Base-by-base conservation (phyloP, 2,888 invertebrate genomes). In the Scaptomyza cyrtandrae region DNA sequence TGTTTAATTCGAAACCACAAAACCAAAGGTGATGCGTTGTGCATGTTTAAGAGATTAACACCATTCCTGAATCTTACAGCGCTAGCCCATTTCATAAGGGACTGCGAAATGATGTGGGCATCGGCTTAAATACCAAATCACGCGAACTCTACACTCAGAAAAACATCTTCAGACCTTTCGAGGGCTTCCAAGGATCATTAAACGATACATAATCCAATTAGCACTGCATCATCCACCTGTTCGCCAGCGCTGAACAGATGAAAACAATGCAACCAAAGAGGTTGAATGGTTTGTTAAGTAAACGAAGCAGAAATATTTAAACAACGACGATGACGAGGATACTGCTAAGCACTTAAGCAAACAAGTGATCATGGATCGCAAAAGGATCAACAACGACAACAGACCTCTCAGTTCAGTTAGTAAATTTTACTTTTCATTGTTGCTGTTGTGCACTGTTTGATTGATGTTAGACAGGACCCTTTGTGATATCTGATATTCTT, bases 201-300 rank as follows among this genome's bases (percentile, higher is more conserved):
- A 80, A 78, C 86, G 87, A 75, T 60, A 72, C 83, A 76, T 86
- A 88, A 86, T 88, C 86, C 86, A 86, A 86, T 86, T 86, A 86
- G 84, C 84, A 80, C 75, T 62, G 63, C 60, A 66, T 81, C 78
- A 72, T 77, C 69, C 77, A 84, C 83, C 83, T 86, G 86, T 84
- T 77, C 55, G 45, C 9, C 61, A 68, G 58, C 63, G 73, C 75
- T 75, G 75, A 79, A 74, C 77, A 74, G 77, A 80, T 77, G 79
- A 69, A 80, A 77, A 75, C 75, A 77, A 76, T 60, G 49, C 63
- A 57, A 37, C 45, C 43, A 54, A 64, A 54, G 78, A 71, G 82
- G 70, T 85, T 87, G 64, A 66, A 75, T 81, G 78, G 86, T 86
- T 83, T 86, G 69, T 78, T 78, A 73, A 81, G 62, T 46, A 86